Conservation (phyloP, 1,140 invertebrate genomes). For the Neelides sp. region DNA sequence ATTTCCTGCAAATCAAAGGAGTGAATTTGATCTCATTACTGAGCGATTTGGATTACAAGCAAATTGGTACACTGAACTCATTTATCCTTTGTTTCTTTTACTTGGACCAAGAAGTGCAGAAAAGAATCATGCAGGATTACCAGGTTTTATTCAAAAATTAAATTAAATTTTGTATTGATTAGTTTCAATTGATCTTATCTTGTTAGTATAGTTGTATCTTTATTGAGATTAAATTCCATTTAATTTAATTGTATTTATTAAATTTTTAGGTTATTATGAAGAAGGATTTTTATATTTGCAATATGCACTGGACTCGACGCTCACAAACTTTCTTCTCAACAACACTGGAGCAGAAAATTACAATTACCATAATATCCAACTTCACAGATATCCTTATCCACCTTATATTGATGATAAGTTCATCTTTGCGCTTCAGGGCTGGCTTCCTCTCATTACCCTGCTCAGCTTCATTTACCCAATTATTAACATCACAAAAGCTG, state of each 20-base stretch:
- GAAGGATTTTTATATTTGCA: slow-evolving; percentile 58
- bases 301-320: slow-evolving; percentile 45
- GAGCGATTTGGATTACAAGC: slow-evolving; percentile 33
- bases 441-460: slow-evolving; percentile 62
- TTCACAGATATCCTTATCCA: slow-evolving; percentile 61
- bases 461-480: slow-evolving; percentile 62
- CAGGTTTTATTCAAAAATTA: slow-evolving; percentile 38
- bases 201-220: too few species aligned
- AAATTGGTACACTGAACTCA: slow-evolving; percentile 51
- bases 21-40: slow-evolving; percentile 35
- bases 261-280: slow-evolving; percentile 46
- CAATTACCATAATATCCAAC: slow-evolving; percentile 26
- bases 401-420: slow-evolving; percentile 56
- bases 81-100: slow-evolving; percentile 52
- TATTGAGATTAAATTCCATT: too few species aligned
- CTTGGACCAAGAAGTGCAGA: slow-evolving; percentile 48
- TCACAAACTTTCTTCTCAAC: slow-evolving; percentile 38
- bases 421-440: slow-evolving; percentile 49
- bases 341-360: not conserved
- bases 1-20: slow-evolving; percentile 47
- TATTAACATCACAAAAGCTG: slow-evolving; percentile 59
- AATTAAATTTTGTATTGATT: not conserved
- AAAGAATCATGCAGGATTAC: slow-evolving; percentile 44
- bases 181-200: not conserved
- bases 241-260: slow-evolving; percentile 10